Evolutionary conservation across 2,888 invertebrate species (phyloP).

Genomic region (Pristionchus fissidentatus): DNA sequence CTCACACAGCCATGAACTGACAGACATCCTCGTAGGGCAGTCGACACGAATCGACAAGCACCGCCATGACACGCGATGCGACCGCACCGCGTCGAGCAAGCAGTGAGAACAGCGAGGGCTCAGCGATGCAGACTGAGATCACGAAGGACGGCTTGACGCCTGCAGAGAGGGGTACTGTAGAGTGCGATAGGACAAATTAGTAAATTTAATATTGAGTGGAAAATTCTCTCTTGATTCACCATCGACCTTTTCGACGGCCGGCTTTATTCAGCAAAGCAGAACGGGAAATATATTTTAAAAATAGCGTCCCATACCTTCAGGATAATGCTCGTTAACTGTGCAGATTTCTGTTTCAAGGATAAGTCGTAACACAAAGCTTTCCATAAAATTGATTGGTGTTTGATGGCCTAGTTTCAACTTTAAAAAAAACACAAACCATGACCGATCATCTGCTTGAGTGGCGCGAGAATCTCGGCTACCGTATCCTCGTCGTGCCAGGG

Average conservation of each 20-base stretch:
- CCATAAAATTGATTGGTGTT: background rate
- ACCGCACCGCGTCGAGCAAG: slow-evolving; percentile 31
- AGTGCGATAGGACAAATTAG: background rate
- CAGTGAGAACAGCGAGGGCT: slow-evolving; percentile 28
- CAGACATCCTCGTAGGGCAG: slow-evolving; percentile 45
- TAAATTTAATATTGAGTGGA: too few relatives aligned
- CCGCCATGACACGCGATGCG: slow-evolving; percentile 25
- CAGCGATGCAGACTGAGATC: slow-evolving; percentile 33
- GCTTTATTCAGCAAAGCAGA: background rate
- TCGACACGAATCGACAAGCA: slow-evolving; percentile 36
- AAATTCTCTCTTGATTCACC: too few relatives aligned
- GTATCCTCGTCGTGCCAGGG: slow-evolving; percentile 44
- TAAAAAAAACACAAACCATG: slow-evolving; percentile 13
- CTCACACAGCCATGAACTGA: slow-evolving; percentile 42
- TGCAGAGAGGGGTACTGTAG: background rate
- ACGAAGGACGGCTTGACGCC: slow-evolving; percentile 43
- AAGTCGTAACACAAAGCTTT: background rate
- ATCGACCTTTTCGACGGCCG: too few relatives aligned
- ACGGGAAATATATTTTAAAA: too few relatives aligned
- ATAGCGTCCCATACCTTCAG: too few relatives aligned
- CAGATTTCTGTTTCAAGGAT: background rate
- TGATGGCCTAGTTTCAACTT: background rate
- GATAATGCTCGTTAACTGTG: too few relatives aligned
- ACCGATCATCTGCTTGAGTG: slow-evolving; percentile 12
- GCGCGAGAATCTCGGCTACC: slow-evolving; percentile 25